Evolutionary conservation across 2,797 vertebrate species (phyloP), one percentile per base, ranked within the genome.

Genomic region (Tachyglossus aculeatus): DNA sequence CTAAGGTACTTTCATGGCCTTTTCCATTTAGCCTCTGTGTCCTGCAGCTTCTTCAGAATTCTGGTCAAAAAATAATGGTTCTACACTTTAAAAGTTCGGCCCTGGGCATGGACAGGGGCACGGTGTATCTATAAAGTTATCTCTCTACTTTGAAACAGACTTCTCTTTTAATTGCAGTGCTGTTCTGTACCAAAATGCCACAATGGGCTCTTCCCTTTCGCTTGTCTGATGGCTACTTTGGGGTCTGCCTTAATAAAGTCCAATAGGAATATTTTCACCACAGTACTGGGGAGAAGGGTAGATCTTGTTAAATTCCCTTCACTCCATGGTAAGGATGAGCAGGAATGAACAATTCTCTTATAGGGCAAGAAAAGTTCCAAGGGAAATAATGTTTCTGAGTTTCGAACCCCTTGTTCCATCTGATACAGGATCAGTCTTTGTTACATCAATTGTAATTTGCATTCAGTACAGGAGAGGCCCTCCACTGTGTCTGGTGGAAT

Each of bases 221-320:
- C 50, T 71, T 36, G 51, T 48, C 74, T 78, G 72, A 79, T 78
- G 80, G 67, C 25, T 83, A 72, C 47, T 59, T 72, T 48, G 27
- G 54, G 78, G 71, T 83, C 73, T 64, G 31, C 53, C 82, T 84
- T 86, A 83, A 83, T 77, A 81, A 71, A 74, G 68, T 75, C 80
- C 78, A 59, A 6, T 34, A 69, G 84, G 67, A 82, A 78, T 64
- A 71, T 81, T 80, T 89, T 82, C 71, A 64, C 61, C 69, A 55
- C 6, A 69, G 77, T 84, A 85, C 66, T 62, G 82, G 85, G 83
- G 74, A 79, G 71, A 73, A 66, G 45, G 74, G 67, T 62, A 74
- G 58, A 74, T 62, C 78, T 82, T 58, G 32, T 74, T 89, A 78
- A 82, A 76, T 82, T 74, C 82, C 78, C 18, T 79, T 73, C 52